Evolutionary conservation across 2,113 vertebrate genomes (phyloP).

Genomic region (Illadopsis cleaveri): DNA sequence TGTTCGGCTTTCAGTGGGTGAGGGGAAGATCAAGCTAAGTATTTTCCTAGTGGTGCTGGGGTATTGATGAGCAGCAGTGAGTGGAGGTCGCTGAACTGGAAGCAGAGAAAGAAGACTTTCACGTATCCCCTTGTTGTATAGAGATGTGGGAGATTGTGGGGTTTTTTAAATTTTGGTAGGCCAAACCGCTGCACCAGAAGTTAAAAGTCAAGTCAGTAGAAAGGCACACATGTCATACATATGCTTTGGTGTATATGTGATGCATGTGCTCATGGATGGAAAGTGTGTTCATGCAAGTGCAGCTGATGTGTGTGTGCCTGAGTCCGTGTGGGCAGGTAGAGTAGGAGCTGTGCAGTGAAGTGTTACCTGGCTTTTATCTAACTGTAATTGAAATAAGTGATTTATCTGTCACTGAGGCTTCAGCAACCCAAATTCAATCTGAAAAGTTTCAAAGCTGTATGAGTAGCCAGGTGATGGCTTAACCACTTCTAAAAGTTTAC

Average conservation of each 20-base stretch:
- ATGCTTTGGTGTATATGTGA: neutral
- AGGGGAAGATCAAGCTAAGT: neutral
- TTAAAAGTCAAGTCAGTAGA: neutral
- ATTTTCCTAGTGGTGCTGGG: neutral
- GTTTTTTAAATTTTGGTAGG: neutral
- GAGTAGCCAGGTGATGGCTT: neutral
- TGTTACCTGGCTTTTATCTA: accelerated
- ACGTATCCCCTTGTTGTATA: neutral
- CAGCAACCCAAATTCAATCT: neutral
- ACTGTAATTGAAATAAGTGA: neutral
- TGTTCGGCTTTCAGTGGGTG: neutral
- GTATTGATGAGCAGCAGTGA: neutral
- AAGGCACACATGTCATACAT: neutral
- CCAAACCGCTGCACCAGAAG: neutral
- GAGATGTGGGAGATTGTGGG: neutral
- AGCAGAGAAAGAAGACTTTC: neutral
- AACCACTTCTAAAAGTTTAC: neutral
- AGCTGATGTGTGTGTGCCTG: accelerated
- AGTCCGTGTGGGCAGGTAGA: accelerated
- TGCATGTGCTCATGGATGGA: neutral
- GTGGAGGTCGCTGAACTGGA: neutral
- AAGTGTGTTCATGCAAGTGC: accelerated
- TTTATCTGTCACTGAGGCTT: neutral
- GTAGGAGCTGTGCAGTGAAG: neutral
- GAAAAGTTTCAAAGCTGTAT: neutral